Evolutionary conservation across 2,113 vertebrate genomes (phyloP).

Genomic region (Gobius niger): DNA sequence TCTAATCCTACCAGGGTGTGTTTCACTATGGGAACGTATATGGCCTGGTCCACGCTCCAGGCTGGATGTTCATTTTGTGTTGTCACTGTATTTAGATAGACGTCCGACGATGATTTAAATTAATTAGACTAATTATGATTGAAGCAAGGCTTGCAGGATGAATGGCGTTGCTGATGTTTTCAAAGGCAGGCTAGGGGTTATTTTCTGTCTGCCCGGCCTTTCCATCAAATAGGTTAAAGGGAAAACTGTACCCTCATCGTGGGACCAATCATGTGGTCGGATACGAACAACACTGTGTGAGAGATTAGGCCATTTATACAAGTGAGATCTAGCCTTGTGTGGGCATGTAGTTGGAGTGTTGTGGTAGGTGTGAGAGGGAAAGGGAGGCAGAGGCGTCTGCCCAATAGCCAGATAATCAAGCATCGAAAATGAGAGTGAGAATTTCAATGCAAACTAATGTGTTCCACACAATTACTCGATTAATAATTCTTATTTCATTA

Average conservation of each 20-base stretch:
- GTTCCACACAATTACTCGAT: slow-evolving; percentile 95
- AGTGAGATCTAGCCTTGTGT: slow-evolving; percentile 33
- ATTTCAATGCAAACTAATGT: slow-evolving; percentile 92
- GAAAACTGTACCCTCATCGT: slow-evolving; percentile 49
- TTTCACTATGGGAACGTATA: slow-evolving; percentile 73
- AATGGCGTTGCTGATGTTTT: slow-evolving; percentile 51
- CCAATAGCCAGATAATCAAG: slow-evolving; percentile 88
- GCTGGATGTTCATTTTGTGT: slow-evolving; percentile 68
- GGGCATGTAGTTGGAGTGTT: slow-evolving; percentile 47
- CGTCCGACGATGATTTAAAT: slow-evolving; percentile 74
- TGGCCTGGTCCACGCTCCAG: slow-evolving; percentile 65
- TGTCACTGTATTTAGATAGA: slow-evolving; percentile 72
- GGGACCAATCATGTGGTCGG: slow-evolving; percentile 46
- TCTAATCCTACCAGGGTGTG: slow-evolving; percentile 76
- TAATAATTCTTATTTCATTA: slow-evolving; percentile 98
- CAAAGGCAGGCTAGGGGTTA: slow-evolving; percentile 58
- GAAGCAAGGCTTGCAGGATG: slow-evolving; percentile 65
- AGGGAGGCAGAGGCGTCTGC: slow-evolving; percentile 73
- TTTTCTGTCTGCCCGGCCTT: slow-evolving; percentile 48
- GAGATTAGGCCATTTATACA: slow-evolving; percentile 43
- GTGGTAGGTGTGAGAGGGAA: slow-evolving; percentile 55
- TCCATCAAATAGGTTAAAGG: slow-evolving; percentile 68
- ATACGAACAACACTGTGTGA: slow-evolving; percentile 39
- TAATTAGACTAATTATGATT: slow-evolving; percentile 77
- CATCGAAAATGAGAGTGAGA: slow-evolving; percentile 88